phyloP scores from a whole-genome alignment of 2,113 vertebrate genomes.

The Siniperca knerii region DNA sequence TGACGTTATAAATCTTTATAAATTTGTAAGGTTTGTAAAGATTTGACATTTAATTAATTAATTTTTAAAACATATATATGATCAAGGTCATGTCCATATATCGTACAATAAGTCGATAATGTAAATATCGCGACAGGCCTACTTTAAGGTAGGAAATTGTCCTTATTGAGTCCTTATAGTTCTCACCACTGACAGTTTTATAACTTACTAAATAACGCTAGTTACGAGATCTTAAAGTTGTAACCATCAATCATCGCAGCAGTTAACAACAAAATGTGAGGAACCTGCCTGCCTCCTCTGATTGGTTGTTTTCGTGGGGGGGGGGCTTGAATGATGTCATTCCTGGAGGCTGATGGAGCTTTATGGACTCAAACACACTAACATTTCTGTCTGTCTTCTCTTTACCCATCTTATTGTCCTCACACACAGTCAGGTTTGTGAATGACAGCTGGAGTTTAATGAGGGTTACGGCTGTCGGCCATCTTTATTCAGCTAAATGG shows the following conservation, averaged over 20 bases:
- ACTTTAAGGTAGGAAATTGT: no score
- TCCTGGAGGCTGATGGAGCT: background rate
- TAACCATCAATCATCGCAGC: background rate
- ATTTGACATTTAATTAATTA: no score
- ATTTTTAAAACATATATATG: no score
- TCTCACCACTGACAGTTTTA: background rate
- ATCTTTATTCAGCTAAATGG: slow-evolving; percentile 91
- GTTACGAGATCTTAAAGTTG: background rate
- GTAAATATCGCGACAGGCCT: no score
- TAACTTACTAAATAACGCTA: no score
- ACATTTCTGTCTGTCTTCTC: background rate
- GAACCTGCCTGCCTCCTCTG: background rate
- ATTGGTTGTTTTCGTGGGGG: background rate
- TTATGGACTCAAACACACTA: background rate
- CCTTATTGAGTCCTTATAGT: background rate
- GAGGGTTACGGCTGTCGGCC: slow-evolving; percentile 89
- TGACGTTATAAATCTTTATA: no score
- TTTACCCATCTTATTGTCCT: background rate
- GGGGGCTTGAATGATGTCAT: no score
- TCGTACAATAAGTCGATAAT: no score
- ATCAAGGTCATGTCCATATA: no score
- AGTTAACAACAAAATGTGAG: no score
- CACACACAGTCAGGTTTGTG: slow-evolving; percentile 56
- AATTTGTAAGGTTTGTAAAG: no score
- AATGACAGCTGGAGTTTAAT: slow-evolving; percentile 90